Base-by-base conservation (phyloP, 2,113 vertebrate species). In the Eolophus roseicapilla region DNA sequence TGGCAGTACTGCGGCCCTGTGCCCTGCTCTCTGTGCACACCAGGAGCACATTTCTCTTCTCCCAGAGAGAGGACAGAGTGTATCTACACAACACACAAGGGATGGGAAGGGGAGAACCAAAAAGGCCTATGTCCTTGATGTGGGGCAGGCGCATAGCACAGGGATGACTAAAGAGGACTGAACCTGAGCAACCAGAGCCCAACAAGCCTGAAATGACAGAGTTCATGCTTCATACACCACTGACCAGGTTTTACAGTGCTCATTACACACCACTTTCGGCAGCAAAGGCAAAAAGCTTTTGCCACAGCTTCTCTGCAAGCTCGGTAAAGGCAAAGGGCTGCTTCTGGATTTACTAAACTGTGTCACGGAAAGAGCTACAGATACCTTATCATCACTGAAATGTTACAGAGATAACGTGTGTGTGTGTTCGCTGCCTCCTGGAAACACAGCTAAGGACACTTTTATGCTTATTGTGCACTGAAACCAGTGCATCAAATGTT, bases 361-460 rank as follows among this genome's bases (percentile, higher is more conserved):
- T 90, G 82, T 90, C 82, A 93, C 20, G 11, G 88, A 94, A 94
- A 94, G 92, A 82, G 69, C 82, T 86, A 78, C 93, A 88, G 86
- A 84, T 86, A 91, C 80, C 92, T 96, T 95, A 95, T 95, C 88
- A 76, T 46, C 55, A 39, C 88, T 75, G 80, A 92, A 92, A 95
- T 92, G 92, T 52, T 93, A 81, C 76, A 84, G 88, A 90, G 96
- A 92, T 90, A 88, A 93, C 10, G 4, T 59, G 6, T 5, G 1
- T 5, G 1, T 4, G 62, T 76, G 49, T 27, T 49, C 73, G 84
- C 63, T 64, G 71, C 90, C 94, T 94, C 87, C 79, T 86, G 80
- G 76, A 86, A 97, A 94, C 18, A 1, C 82, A 82, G 79, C 80
- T 55, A 37, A 92, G 55, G 77, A 69, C 49, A 64, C 57, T 87